Evolutionary conservation across 2,113 vertebrate species (phyloP).

Genomic region (Anthoscopus minutus): DNA sequence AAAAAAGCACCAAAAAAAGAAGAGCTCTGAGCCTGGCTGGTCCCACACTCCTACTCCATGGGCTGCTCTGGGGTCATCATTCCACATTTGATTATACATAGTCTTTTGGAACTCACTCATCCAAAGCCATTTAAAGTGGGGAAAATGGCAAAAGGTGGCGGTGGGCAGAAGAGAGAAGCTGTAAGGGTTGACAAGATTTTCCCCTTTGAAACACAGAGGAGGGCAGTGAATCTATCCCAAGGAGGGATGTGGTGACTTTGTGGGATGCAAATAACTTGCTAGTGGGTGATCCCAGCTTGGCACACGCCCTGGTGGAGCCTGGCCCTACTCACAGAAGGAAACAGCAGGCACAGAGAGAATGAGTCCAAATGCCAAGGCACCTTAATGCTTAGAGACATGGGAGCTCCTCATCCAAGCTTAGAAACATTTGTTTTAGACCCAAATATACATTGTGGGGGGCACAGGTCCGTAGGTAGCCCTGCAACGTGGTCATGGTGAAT

Average conservation of each 20-base stretch:
- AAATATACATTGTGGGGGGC: neutral
- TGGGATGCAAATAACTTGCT: neutral
- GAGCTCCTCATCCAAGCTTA: neutral
- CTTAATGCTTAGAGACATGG: neutral
- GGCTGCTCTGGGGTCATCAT: neutral
- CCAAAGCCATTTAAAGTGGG: neutral
- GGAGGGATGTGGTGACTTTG: neutral
- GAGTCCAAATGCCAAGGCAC: neutral
- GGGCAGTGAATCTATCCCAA: neutral
- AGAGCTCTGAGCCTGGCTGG: neutral
- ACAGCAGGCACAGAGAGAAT: neutral
- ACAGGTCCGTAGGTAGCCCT: neutral
- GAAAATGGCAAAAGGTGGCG: accelerated
- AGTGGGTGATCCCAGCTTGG: neutral
- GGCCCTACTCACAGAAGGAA: neutral
- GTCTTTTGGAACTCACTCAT: neutral
- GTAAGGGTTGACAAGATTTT: neutral
- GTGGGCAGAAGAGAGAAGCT: neutral
- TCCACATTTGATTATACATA: neutral
- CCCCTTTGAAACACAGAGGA: neutral
- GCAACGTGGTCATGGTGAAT: neutral
- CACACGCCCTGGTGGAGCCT: neutral
- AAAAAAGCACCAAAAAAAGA: neutral
- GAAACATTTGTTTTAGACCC: neutral
- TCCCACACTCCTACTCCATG: neutral